A percentile compares a stretch with the other conserved stretches of the same genome.
Conservation (phyloP, 2,797 vertebrate species). For the Myotis daubentonii region DNA sequence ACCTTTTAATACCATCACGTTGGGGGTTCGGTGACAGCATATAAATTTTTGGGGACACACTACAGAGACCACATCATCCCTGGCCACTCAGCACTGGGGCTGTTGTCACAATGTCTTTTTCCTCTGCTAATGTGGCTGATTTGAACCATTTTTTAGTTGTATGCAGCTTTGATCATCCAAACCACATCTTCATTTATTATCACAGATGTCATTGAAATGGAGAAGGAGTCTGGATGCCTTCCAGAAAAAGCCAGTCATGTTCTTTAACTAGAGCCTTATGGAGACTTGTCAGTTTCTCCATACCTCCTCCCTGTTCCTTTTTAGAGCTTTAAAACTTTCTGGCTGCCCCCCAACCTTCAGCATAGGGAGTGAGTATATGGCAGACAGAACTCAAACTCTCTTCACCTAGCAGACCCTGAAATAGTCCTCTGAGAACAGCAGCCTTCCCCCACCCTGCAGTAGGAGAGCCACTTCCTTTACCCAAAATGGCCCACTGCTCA, state of each 20-base stretch:
- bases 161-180: neutral
- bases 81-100: neutral
- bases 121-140: neutral
- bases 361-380: too few relatives aligned
- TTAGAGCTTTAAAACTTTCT: neutral
- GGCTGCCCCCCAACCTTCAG: neutral
- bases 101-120: neutral
- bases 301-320: neutral
- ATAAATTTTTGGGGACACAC: neutral
- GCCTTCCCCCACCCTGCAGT: neutral
- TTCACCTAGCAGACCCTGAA: neutral
- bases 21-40: neutral
- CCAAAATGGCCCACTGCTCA: neutral
- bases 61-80: neutral
- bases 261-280: neutral
- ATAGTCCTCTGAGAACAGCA: neutral
- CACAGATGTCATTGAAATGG: neutral
- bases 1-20: neutral
- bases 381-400: neutral
- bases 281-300: neutral
- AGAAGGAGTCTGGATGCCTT: neutral
- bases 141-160: neutral
- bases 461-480: neutral
- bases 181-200: neutral
- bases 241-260: neutral